These are phyloP conservation scores for Tauraco hartlaubi DNA, from an alignment of 2,797 vertebrate genomes.

Conservation along the genomic window DNA sequence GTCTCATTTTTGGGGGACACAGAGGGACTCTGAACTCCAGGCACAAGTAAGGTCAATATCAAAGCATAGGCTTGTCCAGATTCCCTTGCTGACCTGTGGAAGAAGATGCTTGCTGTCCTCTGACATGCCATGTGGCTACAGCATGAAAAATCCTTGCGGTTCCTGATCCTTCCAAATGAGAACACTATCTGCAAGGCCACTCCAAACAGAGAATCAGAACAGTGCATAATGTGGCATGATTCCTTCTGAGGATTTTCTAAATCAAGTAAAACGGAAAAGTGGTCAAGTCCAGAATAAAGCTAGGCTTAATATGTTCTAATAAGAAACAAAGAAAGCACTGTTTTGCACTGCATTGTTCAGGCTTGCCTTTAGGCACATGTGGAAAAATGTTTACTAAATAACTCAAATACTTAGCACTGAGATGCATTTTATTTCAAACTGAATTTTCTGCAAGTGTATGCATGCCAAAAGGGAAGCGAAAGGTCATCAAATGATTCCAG, in stretches of 20 bases:
- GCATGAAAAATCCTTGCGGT: not conserved
- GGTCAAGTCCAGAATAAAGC: slow-evolving; percentile 10
- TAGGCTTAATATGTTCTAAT: not conserved
- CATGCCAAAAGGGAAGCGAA: not conserved
- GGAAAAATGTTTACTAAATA: slow-evolving; percentile 72
- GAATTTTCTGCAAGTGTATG: not conserved
- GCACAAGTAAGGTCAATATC: not conserved
- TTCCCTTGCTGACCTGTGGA: not conserved
- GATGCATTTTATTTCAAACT: slow-evolving; percentile 31
- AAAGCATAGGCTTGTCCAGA: not conserved
- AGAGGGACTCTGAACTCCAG: not conserved
- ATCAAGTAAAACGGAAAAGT: slow-evolving; percentile 1
- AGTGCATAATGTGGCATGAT: not conserved
- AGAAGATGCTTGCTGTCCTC: not conserved
- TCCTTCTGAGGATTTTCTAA: not conserved
- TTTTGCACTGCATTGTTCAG: slow-evolving; percentile 47
- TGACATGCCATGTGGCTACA: not conserved
- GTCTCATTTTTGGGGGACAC: not conserved
- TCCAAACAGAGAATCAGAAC: not conserved
- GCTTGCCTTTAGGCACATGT: slow-evolving; percentile 38
- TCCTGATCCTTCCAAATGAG: not conserved
- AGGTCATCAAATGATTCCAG: not conserved
- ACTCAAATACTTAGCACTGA: slow-evolving; percentile 20
- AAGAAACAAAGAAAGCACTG: slow-evolving; percentile 59
- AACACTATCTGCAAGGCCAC: not conserved